A percentile compares a stretch with the other conserved stretches of the same genome.
Evolutionary conservation across 2,888 invertebrate genomes (phyloP).

Genomic region (Amphipyra tragopoginis): DNA sequence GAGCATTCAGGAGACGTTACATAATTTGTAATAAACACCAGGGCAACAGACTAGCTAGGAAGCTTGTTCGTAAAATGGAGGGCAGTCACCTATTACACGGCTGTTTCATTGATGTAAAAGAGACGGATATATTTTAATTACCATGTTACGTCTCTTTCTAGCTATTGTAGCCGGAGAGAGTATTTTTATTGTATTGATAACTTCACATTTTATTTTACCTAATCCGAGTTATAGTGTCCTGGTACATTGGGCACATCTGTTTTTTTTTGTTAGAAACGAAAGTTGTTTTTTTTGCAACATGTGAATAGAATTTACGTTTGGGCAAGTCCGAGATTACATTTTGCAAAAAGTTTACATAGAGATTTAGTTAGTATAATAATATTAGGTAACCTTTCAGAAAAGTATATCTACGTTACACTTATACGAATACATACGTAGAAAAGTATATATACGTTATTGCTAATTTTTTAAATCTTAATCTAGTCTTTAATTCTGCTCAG

Average conservation of each 20-base stretch:
- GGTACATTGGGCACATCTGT: conserved; percentile 36
- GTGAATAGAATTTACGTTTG: not conserved
- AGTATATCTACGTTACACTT: too few relatives aligned
- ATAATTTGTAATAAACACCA: conserved; percentile 86
- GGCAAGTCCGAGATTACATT: too few relatives aligned
- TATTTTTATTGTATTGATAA: conserved; percentile 24
- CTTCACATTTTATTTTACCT: conserved; percentile 42
- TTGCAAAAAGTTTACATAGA: too few relatives aligned
- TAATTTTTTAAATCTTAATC: too few relatives aligned
- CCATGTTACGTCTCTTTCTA: conserved; percentile 44
- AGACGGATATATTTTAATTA: conserved; percentile 56
- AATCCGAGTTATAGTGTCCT: conserved; percentile 53
- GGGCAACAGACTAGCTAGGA: conserved; percentile 69
- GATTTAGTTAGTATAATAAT: too few relatives aligned
- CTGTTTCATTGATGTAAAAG: conserved; percentile 63
- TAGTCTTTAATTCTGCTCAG: too few relatives aligned
- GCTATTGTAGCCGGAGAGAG: conserved; percentile 23
- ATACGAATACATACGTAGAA: too few relatives aligned
- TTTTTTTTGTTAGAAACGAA: conserved; percentile 48
- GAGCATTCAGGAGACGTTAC: conserved; percentile 73
- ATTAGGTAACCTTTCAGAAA: too few relatives aligned
- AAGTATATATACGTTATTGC: too few relatives aligned
- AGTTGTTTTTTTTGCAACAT: conserved; percentile 5
- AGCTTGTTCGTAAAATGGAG: conserved; percentile 59
- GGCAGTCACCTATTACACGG: conserved; percentile 60